Evolutionary conservation across 2,797 vertebrate species (phyloP), one percentile per base, ranked within the genome.

Genomic region (Dipus sagitta): DNA sequence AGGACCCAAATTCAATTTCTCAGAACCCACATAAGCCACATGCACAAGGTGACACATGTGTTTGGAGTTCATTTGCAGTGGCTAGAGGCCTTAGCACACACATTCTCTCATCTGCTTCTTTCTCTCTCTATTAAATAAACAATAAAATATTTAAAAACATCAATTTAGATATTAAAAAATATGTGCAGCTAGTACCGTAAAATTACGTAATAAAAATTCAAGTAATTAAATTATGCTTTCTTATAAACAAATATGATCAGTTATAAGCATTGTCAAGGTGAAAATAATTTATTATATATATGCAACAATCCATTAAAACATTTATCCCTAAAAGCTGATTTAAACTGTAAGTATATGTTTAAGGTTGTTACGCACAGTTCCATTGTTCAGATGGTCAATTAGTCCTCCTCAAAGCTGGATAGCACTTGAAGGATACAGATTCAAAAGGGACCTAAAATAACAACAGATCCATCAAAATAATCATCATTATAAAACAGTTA

Each of bases 371-470:
- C 97, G 97, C 97, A 98, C 98, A 97, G 97, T 98, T 98, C 97
- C 96, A 97, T n/a, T 93, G 89, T 97, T 95, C 97, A 18, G 93
- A 32, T 84, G 94, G 85, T 96, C 90, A 97, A 80, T 78, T 96
- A 97, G 97, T 98, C 98, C 97, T 96, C 95, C 94, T 86, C 94
- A 82, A 94, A 95, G 95, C 88, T 97, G 75, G 91, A 12, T 80
- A 97, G 95, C 11, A 96, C 95, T 97, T 97, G 97, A 97, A 98
- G 97, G 95, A 97, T 87, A 97, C 67, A 91, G 94, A 98, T 96
- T 97, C 98, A 97, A 97, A 97, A 97, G 94, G 96, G 95, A 98
- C 98, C 98, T 98, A 98, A 98, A 98, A 98, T 88, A 97, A 86
- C 97, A 98, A 98, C 97, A 98, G 94, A 64, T 58, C 82, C 11